These are phyloP conservation scores for Ia io DNA, from an alignment of 2,113 vertebrate species.

Conservation along the genomic window DNA sequence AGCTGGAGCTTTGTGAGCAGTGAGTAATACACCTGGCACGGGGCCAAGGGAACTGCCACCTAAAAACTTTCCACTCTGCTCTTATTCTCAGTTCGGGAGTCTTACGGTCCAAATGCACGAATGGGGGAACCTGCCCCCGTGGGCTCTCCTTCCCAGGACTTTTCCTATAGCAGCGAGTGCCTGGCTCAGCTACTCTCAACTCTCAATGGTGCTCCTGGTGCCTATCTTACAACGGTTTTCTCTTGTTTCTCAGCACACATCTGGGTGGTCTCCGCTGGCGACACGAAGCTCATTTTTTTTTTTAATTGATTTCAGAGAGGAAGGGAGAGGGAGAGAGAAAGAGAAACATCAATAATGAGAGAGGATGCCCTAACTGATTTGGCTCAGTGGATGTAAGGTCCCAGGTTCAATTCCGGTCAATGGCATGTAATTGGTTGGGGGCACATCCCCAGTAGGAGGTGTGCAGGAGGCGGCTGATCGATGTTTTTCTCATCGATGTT, in stretches of 20 bases:
- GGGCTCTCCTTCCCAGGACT: neutral
- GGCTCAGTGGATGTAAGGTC: too few species aligned
- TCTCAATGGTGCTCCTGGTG: neutral
- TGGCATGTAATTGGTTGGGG: too few species aligned
- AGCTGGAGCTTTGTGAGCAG: slow-evolving; percentile 40
- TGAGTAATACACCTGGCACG: slow-evolving; percentile 57
- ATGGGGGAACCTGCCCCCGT: neutral
- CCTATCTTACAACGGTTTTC: neutral
- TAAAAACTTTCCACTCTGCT: slow-evolving; percentile 67
- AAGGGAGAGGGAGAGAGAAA: neutral
- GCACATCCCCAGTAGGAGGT: too few species aligned
- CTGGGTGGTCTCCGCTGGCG: neutral
- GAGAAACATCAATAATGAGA: neutral
- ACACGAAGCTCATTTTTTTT: neutral
- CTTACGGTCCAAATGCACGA: neutral
- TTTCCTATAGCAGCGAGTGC: neutral
- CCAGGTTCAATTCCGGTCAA: too few species aligned
- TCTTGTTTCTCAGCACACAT: neutral
- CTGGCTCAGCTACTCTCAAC: neutral
- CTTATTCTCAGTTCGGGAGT: neutral
- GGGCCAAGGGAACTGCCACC: slow-evolving; percentile 55
- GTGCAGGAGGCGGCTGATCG: too few species aligned
- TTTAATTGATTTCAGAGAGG: too few species aligned
- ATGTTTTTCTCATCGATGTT: too few species aligned
- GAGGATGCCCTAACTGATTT: too few species aligned